Evolutionary conservation across 1,140 invertebrate species (phyloP).

Genomic region (Condylostylus longicornis): DNA sequence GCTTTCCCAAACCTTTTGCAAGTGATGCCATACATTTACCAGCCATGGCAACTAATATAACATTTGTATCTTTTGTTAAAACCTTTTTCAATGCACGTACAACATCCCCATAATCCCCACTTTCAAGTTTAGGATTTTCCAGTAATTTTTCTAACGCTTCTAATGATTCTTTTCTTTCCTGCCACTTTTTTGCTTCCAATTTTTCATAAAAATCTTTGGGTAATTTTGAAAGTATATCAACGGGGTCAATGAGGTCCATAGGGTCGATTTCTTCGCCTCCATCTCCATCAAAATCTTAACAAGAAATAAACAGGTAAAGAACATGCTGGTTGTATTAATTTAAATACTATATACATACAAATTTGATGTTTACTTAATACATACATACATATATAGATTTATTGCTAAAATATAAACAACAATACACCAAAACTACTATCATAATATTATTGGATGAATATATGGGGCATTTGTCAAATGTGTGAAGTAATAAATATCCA

Average conservation of each 20-base stretch:
- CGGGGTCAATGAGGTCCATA: constrained; percentile 77
- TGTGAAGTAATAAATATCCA: too few relatives aligned
- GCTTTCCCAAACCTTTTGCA: constrained; percentile 73
- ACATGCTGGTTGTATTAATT: too few relatives aligned
- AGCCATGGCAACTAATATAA: constrained; percentile 78
- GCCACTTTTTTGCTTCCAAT: constrained; percentile 94
- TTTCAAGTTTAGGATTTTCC: constrained; percentile 70
- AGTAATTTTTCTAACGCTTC: constrained; percentile 65
- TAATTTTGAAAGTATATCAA: constrained; percentile 82
- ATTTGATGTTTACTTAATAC: too few relatives aligned
- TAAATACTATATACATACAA: constrained; percentile 14
- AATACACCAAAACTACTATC: too few relatives aligned
- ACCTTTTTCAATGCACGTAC: constrained; percentile 81
- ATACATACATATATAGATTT: too few relatives aligned
- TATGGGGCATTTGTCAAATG: too few relatives aligned
- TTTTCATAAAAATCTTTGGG: constrained; percentile 95
- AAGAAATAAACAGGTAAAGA: constrained; percentile 1
- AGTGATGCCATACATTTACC: constrained; percentile 70
- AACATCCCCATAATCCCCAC: constrained; percentile 84
- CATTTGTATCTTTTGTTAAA: constrained; percentile 89
- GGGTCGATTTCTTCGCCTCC: constrained; percentile 65
- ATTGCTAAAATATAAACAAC: too few relatives aligned
- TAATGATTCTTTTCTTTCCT: constrained; percentile 83
- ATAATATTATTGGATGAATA: too few relatives aligned
- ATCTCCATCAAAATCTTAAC: constrained; percentile 34